These are phyloP conservation scores for Protobothrops flavoviridis DNA, from an alignment of 2,113 vertebrate genomes.

Conservation along the genomic window DNA sequence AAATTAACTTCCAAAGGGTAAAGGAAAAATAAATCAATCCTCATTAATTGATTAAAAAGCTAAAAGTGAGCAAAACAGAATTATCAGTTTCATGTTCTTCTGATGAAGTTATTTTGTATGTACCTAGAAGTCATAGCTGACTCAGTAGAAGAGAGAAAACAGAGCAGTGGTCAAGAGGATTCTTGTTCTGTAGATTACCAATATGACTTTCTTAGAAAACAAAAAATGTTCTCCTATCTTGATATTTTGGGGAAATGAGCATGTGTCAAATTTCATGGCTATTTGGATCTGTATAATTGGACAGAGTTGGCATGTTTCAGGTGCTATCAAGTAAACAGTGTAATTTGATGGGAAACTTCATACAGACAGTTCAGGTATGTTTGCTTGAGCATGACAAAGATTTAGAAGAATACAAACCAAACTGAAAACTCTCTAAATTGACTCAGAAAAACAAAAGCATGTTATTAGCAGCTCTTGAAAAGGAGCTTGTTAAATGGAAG, in stretches of 20 bases:
- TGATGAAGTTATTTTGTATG: constrained; percentile 23
- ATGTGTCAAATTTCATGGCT: background rate
- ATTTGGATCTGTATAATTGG: background rate
- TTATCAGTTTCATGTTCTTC: background rate
- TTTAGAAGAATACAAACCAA: background rate
- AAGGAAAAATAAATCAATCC: background rate
- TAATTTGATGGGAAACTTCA: background rate
- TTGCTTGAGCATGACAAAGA: background rate
- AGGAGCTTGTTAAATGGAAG: background rate
- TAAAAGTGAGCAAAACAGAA: background rate
- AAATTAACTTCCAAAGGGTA: background rate
- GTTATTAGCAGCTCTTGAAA: constrained; percentile 14
- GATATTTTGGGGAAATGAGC: background rate
- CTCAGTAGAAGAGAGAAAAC: background rate
- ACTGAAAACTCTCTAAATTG: constrained; percentile 2
- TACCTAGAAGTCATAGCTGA: background rate
- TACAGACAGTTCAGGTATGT: background rate
- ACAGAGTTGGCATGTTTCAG: background rate
- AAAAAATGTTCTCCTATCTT: background rate
- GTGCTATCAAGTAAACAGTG: background rate
- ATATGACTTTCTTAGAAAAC: background rate
- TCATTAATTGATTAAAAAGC: background rate
- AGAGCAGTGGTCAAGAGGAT: background rate
- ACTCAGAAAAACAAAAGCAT: background rate
- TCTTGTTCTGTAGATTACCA: background rate